Base-by-base conservation (phyloP, 2,113 vertebrate genomes). In the Ictidomys tridecemlineatus region DNA sequence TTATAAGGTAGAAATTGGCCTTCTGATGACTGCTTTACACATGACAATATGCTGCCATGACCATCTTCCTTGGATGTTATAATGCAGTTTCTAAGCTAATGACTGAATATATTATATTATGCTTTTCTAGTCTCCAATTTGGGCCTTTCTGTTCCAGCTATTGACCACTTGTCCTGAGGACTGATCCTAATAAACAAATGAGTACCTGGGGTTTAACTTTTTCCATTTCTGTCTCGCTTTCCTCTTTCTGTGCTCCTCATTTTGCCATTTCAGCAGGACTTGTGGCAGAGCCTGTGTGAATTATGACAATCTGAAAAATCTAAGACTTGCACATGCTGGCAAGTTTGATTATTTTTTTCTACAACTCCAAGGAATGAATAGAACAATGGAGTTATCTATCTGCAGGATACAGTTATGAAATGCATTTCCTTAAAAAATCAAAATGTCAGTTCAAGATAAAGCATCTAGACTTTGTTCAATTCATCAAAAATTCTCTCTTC, bases 391-490 rank as follows among this genome's bases (percentile, higher is more conserved):
- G 63, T 82, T 94, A 77, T 63, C 73, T 88, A 22, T 96, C 87
- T 97, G 95, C 80, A 96, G 85, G 93, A 97, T 72, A 89, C 0
- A 0, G 79, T 89, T 95, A 78, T 20, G 87, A 97, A 98, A 92
- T 79, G 30, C 53, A 98, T 98, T 98, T 96, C 85, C 93, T 97
- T 97, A 94, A 96, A 93, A 97, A 84, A 96, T 96, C 82, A 94
- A 97, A 77, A 94, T 97, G 79, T 97, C 92, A 97, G 58, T 16
- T 22, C 24, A 94, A 96, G 97, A 95, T 95, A 97, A 97, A 98
- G n/a, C 76, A 93, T 91, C 96, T 97, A 92, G 97, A 92, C 96
- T 82, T 92, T 73, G 94, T 94, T 96, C 73, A 76, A 96, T 96
- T 91, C 91, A 95, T 98, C 95, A 95, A 34, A 58, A 87, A 93